Conservation (phyloP, 2,113 vertebrate genomes). For the Varanus salvator region DNA sequence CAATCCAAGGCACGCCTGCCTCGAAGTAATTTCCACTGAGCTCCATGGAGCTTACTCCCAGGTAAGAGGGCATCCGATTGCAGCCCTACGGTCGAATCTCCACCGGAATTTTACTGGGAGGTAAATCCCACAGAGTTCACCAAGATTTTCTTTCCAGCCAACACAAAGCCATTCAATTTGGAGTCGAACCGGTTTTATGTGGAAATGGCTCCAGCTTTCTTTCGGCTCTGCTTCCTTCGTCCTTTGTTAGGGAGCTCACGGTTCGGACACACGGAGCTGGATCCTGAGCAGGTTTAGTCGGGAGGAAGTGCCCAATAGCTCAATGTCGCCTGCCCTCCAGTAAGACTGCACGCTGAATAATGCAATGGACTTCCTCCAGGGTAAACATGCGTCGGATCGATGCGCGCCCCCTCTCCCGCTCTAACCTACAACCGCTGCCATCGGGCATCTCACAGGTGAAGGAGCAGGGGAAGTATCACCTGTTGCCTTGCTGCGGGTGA, state of each 20-base stretch:
- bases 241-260: neutral
- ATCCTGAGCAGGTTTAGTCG: neutral
- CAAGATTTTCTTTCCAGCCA: neutral
- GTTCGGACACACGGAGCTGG: neutral
- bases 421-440: neutral
- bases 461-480: neutral
- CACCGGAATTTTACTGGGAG: neutral
- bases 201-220: neutral
- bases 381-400: neutral
- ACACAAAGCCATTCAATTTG: no score
- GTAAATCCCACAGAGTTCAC: neutral
- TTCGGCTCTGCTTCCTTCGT: no score
- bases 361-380: no score
- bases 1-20: neutral
- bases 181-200: neutral
- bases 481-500: neutral
- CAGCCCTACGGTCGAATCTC: neutral
- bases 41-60: neutral
- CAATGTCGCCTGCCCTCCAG: neutral
- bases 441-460: no score
- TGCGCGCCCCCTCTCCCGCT: no score
- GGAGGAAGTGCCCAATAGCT: neutral
- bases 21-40: neutral
- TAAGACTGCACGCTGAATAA: neutral
- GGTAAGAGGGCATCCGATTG: neutral